These are phyloP conservation scores for Peribatodes rhomboidaria DNA, from an alignment of 2,888 invertebrate species.

Conservation along the genomic window DNA sequence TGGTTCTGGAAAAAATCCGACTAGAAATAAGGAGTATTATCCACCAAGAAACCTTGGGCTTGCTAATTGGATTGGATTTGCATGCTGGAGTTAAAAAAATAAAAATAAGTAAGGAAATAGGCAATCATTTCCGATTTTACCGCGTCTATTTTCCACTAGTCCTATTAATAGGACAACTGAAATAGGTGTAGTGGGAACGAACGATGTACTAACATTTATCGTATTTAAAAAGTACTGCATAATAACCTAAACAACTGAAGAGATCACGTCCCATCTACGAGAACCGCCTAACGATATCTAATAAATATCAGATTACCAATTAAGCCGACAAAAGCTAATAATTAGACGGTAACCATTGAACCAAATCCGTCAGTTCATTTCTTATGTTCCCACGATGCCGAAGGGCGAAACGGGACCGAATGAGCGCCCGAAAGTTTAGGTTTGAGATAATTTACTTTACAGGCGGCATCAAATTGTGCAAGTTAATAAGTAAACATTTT, in stretches of 20 bases:
- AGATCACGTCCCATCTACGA: slow-evolving; percentile 25
- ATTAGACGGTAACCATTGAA: slow-evolving; percentile 61
- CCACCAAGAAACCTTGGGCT: slow-evolving; percentile 76
- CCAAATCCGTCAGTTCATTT: slow-evolving; percentile 58
- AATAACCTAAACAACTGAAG: slow-evolving; percentile 8
- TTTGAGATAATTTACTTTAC: neutral
- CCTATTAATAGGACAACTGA: no score
- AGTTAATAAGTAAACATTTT: neutral
- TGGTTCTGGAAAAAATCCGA: slow-evolving; percentile 72
- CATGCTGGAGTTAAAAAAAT: slow-evolving; percentile 79
- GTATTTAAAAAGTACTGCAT: neutral
- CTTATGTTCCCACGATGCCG: slow-evolving; percentile 57
- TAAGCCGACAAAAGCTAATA: slow-evolving; percentile 60
- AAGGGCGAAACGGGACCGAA: slow-evolving; percentile 34
- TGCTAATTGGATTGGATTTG: slow-evolving; percentile 84
- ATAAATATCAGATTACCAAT: slow-evolving; percentile 63
- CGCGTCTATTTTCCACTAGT: no score
- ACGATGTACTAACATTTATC: neutral
- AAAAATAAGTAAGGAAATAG: neutral
- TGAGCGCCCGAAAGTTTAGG: slow-evolving; percentile 30
- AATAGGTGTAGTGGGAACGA: neutral
- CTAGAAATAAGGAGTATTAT: slow-evolving; percentile 82
- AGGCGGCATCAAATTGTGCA: neutral
- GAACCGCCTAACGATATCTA: slow-evolving; percentile 38
- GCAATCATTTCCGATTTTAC: neutral